Percentiles rank a stretch among this genome's conserved stretches.
Conservation (phyloP, 1,140 invertebrate species). For the Ceratina japonica region DNA sequence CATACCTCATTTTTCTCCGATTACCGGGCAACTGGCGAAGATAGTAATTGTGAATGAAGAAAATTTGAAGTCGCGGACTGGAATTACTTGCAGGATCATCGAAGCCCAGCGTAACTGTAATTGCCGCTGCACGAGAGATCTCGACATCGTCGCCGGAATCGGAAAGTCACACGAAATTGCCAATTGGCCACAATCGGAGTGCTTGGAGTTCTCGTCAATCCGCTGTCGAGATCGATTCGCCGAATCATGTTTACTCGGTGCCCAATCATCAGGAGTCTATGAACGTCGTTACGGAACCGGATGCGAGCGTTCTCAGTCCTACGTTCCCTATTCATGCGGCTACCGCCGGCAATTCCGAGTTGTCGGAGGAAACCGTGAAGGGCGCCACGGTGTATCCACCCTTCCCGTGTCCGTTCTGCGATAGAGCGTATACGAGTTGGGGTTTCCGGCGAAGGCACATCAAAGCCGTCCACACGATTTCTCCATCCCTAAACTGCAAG, state of each 20-base stretch:
- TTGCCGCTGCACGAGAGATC: constrained; percentile 60
- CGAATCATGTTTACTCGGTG: constrained; percentile 17
- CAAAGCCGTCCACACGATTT: constrained; percentile 81
- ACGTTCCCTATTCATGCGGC: constrained; percentile 37
- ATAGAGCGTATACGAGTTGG: constrained; percentile 83
- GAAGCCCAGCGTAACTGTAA: constrained; percentile 60
- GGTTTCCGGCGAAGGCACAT: constrained; percentile 83
- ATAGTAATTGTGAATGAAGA: background rate
- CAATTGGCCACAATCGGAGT: constrained; percentile 29
- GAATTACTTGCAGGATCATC: constrained; percentile 65
- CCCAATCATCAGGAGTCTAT: constrained; percentile 44
- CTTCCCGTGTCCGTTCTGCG: constrained; percentile 84
- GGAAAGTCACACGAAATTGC: constrained; percentile 11
- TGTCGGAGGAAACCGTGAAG: constrained; percentile 51
- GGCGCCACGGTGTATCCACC: constrained; percentile 76
- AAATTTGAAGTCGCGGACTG: constrained; percentile 49
- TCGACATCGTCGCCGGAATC: constrained; percentile 42
- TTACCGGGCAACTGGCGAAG: background rate
- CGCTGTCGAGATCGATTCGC: constrained; percentile 19
- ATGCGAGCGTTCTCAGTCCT: constrained; percentile 40
- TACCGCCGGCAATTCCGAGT: constrained; percentile 45
- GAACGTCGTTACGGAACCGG: constrained; percentile 23
- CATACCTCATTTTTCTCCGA: background rate
- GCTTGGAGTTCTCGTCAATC: constrained; percentile 32
- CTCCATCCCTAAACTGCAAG: constrained; percentile 81